These are phyloP conservation scores for Spialia ferax DNA, from an alignment of 2,888 invertebrate species.

Conservation along the genomic window DNA sequence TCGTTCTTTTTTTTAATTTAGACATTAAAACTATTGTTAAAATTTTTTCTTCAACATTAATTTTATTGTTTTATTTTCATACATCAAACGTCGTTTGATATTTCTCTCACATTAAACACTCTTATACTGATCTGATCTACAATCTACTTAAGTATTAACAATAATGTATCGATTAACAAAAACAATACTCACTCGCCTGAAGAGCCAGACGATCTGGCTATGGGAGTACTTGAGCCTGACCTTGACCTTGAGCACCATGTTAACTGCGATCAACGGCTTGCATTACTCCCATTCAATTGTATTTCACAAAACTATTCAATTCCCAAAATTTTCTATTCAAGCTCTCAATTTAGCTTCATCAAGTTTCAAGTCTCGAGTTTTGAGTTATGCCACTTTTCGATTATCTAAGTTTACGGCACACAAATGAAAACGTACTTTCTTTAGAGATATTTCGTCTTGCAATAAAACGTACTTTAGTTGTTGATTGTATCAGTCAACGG, in stretches of 20 bases:
- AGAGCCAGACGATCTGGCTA: slow-evolving; percentile 86
- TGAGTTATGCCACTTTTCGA: neutral
- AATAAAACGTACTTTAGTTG: neutral
- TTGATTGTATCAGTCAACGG: neutral
- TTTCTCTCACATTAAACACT: too few relatives aligned
- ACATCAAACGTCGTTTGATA: too few relatives aligned
- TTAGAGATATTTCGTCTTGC: neutral
- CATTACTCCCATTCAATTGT: slow-evolving; percentile 54
- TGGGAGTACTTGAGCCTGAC: slow-evolving; percentile 87
- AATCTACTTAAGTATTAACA: neutral
- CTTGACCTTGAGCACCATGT: slow-evolving; percentile 87
- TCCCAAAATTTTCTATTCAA: neutral
- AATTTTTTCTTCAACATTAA: too few relatives aligned
- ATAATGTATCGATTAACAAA: neutral
- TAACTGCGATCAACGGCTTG: slow-evolving; percentile 73
- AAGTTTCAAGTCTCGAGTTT: neutral
- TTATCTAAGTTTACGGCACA: neutral
- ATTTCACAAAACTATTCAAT: neutral
- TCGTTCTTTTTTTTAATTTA: too few relatives aligned
- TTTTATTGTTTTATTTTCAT: too few relatives aligned
- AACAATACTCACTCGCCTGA: slow-evolving; percentile 83
- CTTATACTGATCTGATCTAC: too few relatives aligned
- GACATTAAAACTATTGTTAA: too few relatives aligned
- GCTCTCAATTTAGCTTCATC: neutral
- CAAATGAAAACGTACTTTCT: neutral